phyloP scores from a whole-genome alignment of 2,888 invertebrate species.

The Seira ritae region DNA sequence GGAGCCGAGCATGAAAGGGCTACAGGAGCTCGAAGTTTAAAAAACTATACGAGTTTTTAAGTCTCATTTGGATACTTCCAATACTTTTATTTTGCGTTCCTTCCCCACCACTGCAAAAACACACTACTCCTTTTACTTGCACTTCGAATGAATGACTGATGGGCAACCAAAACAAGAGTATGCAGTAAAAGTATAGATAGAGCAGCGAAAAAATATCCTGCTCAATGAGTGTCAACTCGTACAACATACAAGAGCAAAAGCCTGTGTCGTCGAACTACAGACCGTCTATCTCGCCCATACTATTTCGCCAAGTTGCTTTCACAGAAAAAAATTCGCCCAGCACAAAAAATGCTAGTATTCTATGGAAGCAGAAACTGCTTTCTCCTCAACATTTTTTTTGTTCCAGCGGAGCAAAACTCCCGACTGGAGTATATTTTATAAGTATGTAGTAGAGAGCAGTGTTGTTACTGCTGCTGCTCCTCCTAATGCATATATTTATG shows the following conservation, averaged over 20 bases:
- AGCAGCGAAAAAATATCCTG: slow-evolving; percentile 25
- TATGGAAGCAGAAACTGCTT: background rate
- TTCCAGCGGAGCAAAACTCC: slow-evolving; percentile 4
- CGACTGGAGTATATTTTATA: background rate
- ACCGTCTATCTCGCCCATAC: slow-evolving; percentile 9
- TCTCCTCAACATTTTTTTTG: background rate
- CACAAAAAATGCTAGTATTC: background rate
- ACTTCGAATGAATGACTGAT: slow-evolving; percentile 63
- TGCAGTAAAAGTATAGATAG: slow-evolving; percentile 40
- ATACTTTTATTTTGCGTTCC: too few relatives aligned
- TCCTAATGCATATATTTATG: too few relatives aligned
- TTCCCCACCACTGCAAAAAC: background rate
- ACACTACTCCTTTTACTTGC: slow-evolving; percentile 42
- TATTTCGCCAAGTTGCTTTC: background rate
- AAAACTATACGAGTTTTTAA: slow-evolving; percentile 7
- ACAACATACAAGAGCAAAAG: slow-evolving; percentile 29
- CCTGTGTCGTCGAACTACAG: slow-evolving; percentile 21
- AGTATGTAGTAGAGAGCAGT: background rate
- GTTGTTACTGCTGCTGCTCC: background rate
- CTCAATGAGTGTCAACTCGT: slow-evolving; percentile 61
- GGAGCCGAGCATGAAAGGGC: slow-evolving; percentile 36
- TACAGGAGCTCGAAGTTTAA: background rate
- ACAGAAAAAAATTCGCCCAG: slow-evolving; percentile 1
- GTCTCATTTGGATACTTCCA: background rate
- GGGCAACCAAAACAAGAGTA: slow-evolving; percentile 39